A percentile compares a stretch with the other conserved stretches of the same genome.
Evolutionary conservation across 2,113 vertebrate species (phyloP).

Genomic region (Tyto alba): DNA sequence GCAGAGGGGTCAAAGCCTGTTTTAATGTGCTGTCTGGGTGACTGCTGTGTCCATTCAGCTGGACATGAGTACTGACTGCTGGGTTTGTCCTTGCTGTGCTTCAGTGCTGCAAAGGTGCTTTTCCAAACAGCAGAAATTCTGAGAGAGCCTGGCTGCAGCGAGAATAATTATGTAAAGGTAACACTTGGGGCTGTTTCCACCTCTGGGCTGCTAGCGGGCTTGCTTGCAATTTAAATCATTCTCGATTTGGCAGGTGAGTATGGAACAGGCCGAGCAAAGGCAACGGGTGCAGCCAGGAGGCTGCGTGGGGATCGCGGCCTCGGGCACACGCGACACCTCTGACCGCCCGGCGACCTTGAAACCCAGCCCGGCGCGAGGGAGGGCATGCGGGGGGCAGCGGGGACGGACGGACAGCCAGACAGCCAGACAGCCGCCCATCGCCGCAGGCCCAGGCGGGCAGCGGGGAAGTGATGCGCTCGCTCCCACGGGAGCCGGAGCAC

Average conservation of each 20-base stretch:
- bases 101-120: background rate
- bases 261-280: background rate
- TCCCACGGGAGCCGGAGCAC: background rate
- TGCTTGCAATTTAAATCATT: background rate
- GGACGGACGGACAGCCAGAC: too few relatives aligned
- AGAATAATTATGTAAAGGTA: background rate
- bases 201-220: background rate
- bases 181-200: background rate
- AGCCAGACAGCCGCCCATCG: too few relatives aligned
- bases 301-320: background rate
- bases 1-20: background rate
- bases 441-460: too few relatives aligned
- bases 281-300: background rate
- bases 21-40: rapidly evolving
- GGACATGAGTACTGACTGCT: rapidly evolving
- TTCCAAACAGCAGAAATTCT: background rate
- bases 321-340: background rate
- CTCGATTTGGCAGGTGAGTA: background rate
- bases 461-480: rapidly evolving
- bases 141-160: background rate
- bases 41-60: background rate
- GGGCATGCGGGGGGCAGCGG: rapidly evolving
- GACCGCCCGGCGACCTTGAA: background rate
- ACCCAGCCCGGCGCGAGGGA: rapidly evolving
- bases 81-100: background rate